Base-by-base conservation (phyloP, 2,888 invertebrate species). In the Poecilus cupreus region DNA sequence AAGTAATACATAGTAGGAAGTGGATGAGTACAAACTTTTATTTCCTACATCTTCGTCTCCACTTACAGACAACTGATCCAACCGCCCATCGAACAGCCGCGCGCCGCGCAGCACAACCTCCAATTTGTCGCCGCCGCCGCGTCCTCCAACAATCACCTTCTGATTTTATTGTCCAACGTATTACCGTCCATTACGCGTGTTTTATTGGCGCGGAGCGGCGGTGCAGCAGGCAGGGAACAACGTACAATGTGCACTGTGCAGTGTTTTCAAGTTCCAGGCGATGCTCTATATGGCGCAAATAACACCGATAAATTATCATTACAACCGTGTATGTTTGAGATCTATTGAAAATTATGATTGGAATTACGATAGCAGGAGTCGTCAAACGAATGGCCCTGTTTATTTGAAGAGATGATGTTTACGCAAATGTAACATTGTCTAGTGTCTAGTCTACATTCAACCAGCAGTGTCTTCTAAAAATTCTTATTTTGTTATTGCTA, bases 271-370 rank as follows among this genome's bases (percentile, higher is more conserved):
- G 46, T 46, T 77, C 32, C 57, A 77, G 77, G 77, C 77, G 39
- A 60, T 77, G 60, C 60, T 77, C 76, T 76, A 60, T 77, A 57
- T 77, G 77, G 60, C 39, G 39, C 60, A 77, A 77, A 77, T 77
- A 57, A 60, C 77, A 77, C 43, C 77, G 20, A 77, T 77, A 77
- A 77, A 77, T 77, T 60, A 57, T 60, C 22, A 20, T 46, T 46
- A 75, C 75, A 75, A 75, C 37, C 39, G 16, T 39, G 16, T 76
- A 54, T 57, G 57, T 18, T 26, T 39, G 18, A 22, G 72, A 72
- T 43, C 75, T 75, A 75, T 75, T 75, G 75, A 75, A 75, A 75
- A 75, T 75, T 75, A 54, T 54, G 20, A 54, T 54, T 75, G 54
- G 37, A 75, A 37, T 75, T 54, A 37, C 24, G 26, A 22, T n/a